These are phyloP conservation scores for Platichthys stellatus DNA, from an alignment of 2,113 vertebrate species.

Conservation along the genomic window DNA sequence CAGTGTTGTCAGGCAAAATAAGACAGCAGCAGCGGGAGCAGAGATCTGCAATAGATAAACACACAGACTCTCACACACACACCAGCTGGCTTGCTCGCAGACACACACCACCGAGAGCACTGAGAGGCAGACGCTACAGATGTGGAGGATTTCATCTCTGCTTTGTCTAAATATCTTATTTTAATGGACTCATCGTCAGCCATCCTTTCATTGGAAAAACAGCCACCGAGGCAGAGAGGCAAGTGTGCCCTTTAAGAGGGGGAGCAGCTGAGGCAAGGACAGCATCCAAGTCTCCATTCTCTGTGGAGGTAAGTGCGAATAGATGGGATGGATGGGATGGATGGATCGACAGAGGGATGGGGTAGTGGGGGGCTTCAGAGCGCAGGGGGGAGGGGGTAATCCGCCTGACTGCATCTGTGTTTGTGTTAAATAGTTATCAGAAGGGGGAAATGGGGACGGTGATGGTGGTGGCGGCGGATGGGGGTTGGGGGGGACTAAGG, in stretches of 20 bases:
- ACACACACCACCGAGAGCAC: conserved; percentile 28
- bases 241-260: conserved; percentile 77
- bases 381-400: conserved; percentile 58
- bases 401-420: conserved; percentile 63
- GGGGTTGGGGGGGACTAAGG: not conserved
- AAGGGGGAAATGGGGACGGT: conserved; percentile 39
- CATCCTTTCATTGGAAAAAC: conserved; percentile 55
- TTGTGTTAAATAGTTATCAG: conserved; percentile 62
- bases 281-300: conserved; percentile 77
- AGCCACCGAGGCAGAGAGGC: conserved; percentile 38
- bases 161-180: conserved; percentile 21
- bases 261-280: conserved; percentile 76
- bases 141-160: conserved; percentile 16
- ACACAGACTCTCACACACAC: conserved; percentile 60
- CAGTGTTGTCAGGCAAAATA: conserved; percentile 88
- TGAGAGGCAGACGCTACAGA: conserved; percentile 15
- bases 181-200: conserved; percentile 45
- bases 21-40: conserved; percentile 77
- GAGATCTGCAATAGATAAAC: conserved; percentile 86
- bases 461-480: conserved; percentile 8
- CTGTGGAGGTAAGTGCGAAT: conserved; percentile 77
- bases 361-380: conserved; percentile 34
- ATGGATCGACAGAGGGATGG: not conserved
- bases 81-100: conserved; percentile 59
- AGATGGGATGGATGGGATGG: conserved; percentile 8